These are phyloP conservation scores for Gallinago paraguaiae DNA, from an alignment of 2,113 vertebrate species.

Conservation along the genomic window DNA sequence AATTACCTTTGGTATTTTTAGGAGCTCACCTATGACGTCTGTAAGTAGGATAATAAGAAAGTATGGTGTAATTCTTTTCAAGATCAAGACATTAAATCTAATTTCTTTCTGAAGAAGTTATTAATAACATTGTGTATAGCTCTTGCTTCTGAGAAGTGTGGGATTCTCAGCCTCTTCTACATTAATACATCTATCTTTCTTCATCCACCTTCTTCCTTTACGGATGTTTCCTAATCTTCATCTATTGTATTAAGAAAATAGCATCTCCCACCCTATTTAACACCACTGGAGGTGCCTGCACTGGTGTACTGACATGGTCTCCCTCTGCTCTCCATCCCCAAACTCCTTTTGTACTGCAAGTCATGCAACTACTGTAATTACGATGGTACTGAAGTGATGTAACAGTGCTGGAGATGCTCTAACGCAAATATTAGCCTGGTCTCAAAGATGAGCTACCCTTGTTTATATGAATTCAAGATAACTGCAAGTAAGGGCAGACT, in stretches of 20 bases:
- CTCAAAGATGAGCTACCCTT: neutral
- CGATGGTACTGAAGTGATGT: neutral
- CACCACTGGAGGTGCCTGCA: neutral
- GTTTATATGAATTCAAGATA: accelerated
- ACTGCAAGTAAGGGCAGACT: neutral
- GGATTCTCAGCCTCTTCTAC: neutral
- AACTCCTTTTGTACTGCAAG: neutral
- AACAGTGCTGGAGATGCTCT: neutral
- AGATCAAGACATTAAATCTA: neutral
- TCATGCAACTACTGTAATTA: neutral
- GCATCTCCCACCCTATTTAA: neutral
- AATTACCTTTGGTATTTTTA: neutral
- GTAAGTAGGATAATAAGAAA: neutral
- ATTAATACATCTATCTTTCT: neutral
- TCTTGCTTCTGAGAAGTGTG: neutral
- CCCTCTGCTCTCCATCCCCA: neutral
- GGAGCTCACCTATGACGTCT: neutral
- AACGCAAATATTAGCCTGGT: neutral
- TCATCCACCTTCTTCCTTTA: neutral
- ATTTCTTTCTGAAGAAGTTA: neutral
- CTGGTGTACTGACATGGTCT: neutral
- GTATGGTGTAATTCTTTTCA: neutral
- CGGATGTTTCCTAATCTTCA: neutral
- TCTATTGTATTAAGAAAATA: neutral
- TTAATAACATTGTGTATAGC: neutral